phyloP scores from a whole-genome alignment of 2,797 vertebrate species.

The Rhodeus uyekii region DNA sequence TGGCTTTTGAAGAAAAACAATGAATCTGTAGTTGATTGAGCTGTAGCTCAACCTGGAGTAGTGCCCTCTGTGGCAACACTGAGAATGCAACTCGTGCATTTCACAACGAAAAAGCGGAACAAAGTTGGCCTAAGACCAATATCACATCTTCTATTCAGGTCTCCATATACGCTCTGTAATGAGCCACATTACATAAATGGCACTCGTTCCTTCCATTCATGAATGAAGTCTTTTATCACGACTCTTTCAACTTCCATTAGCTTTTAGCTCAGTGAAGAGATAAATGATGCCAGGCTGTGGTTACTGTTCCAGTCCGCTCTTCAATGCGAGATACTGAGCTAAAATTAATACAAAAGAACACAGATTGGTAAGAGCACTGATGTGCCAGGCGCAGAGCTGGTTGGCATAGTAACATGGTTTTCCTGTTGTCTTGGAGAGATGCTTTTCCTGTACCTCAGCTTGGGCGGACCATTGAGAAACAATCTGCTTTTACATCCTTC shows the following conservation, averaged over 20 bases:
- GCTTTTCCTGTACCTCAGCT: slow-evolving; percentile 38
- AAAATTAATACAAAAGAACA: slow-evolving; percentile 45
- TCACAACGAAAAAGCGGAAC: not conserved
- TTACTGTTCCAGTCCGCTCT: slow-evolving; percentile 19
- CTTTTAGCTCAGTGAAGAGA: slow-evolving; percentile 49
- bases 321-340: slow-evolving; percentile 35
- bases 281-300: not conserved
- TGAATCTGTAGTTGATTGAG: not conserved
- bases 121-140: not conserved
- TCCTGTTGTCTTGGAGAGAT: slow-evolving; percentile 36
- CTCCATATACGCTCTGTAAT: not conserved
- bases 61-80: not conserved
- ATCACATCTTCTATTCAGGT: not conserved
- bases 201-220: slow-evolving; percentile 14
- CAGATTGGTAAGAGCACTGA: slow-evolving; percentile 8
- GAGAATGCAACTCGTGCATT: not conserved
- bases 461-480: slow-evolving; percentile 6
- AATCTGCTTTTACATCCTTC: not conserved
- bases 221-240: slow-evolving; percentile 45
- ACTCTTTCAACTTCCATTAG: slow-evolving; percentile 50
- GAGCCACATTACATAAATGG: slow-evolving; percentile 34
- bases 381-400: slow-evolving; percentile 17
- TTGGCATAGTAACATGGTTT: slow-evolving; percentile 42
- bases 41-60: not conserved
- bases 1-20: not conserved